phyloP scores from a whole-genome alignment of 2,888 invertebrate species.

The Drepanosiphum platanoidis region DNA sequence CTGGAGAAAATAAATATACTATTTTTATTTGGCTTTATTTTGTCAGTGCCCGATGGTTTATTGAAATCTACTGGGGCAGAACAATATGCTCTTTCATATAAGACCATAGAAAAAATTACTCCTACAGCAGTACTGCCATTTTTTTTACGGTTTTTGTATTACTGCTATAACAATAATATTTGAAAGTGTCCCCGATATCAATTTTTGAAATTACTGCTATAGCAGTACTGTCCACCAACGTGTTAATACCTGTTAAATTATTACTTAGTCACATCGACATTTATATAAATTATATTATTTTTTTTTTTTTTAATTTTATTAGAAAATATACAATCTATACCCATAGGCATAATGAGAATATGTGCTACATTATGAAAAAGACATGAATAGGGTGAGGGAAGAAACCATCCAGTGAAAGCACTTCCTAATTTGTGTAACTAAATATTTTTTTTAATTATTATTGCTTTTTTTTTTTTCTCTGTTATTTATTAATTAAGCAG shows the following conservation, averaged over 20 bases:
- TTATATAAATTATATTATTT: too few species aligned
- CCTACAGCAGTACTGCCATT: neutral
- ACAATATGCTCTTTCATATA: neutral
- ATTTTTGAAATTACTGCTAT: conserved; percentile 4
- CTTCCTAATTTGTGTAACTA: neutral
- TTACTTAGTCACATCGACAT: too few species aligned
- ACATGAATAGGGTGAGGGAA: too few species aligned
- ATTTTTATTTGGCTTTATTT: too few species aligned
- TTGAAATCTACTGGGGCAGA: too few species aligned
- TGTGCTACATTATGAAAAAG: neutral
- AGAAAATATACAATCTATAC: conserved; percentile 8
- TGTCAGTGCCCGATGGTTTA: too few species aligned
- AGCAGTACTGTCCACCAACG: conserved; percentile 8
- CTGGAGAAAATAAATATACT: too few species aligned
- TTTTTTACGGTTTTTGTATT: neutral
- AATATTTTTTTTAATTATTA: too few species aligned
- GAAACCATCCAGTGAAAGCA: neutral
- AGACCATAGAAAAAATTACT: neutral
- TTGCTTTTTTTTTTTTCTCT: neutral
- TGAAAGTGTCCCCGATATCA: neutral
- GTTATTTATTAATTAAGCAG: neutral
- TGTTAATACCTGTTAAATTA: too few species aligned
- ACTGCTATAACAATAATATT: conserved; percentile 4
- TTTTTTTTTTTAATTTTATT: neutral
- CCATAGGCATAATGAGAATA: conserved; percentile 5